Base-by-base conservation (phyloP, 2,888 invertebrate genomes). In the Syrphus vitripennis region DNA sequence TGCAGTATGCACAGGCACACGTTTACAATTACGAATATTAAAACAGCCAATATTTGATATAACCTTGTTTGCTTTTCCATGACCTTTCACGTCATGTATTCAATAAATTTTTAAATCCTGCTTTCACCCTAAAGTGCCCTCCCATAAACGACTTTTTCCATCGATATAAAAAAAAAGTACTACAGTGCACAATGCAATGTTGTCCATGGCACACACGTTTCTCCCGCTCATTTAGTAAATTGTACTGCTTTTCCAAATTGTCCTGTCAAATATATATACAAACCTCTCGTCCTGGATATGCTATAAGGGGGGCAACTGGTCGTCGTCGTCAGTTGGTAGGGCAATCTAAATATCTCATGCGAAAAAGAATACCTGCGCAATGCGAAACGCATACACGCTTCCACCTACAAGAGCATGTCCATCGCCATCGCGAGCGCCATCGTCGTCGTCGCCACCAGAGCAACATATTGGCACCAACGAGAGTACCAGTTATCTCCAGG, bases 371-470 rank as follows among this genome's bases (percentile, higher is more conserved):
- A 75, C 81, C 81, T 84, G 84, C 84, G 84, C 84, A 84, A 45
- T 84, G 81, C 71, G 67, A 84, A 61, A 84, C 84, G 84, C 84
- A 84, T 61, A 84, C 76, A 77, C 76, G 76, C 83, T 84, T 65
- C 71, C 61, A 34, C 50, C 67, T 67, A 67, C 34, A 34, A 37
- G n/a, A n/a, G 24, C 31, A 67, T 29, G 24, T 53, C 70, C 24
- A 40, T 40, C 3, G 14, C 42, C 42, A 48, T 37, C 7, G 12
- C 9, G 59, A 37, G 31, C 21, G 14, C 16, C 34, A 26, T n/a
- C 53, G 48, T 42, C 1, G 6, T 31, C 6, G 9, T 5, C 31
- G 34, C 48, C 42, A 65, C 24, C 29, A 57, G 55, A 77, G 67
- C 80, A 61, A 67, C 69, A 76, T 71, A 72, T 65, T 72, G 65